Evolutionary conservation across 2,113 vertebrate genomes (phyloP).

Genomic region (Pampusana beccarii): DNA sequence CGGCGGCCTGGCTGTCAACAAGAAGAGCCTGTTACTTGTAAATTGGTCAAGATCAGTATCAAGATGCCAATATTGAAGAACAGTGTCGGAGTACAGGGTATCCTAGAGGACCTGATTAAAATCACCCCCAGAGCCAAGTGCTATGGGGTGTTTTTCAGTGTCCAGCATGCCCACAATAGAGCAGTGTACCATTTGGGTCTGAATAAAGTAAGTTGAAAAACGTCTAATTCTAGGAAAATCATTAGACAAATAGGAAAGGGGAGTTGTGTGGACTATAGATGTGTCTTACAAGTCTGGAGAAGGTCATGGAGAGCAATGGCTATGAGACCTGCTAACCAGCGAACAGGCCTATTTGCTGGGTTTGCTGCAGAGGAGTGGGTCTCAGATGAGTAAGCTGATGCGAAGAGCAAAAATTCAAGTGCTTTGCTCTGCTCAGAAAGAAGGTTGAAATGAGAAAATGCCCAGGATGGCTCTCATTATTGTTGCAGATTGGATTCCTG

Average conservation of each 20-base stretch:
- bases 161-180: accelerated
- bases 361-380: not conserved
- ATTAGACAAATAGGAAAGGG: not conserved
- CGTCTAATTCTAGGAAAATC: not conserved
- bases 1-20: not conserved
- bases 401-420: not conserved
- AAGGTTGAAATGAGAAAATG: not conserved
- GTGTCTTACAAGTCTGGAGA: not conserved
- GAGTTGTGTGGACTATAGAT: not conserved
- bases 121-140: accelerated
- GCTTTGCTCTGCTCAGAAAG: not conserved
- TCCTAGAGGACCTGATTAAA: not conserved
- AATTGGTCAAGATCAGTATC: not conserved
- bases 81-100: not conserved
- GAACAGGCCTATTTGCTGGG: not conserved
- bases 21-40: not conserved
- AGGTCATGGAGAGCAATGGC: not conserved
- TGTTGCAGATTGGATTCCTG: not conserved
- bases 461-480: no score
- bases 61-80: not conserved
- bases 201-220: not conserved
- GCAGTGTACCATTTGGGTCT: accelerated
- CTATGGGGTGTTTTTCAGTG: not conserved
- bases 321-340: not conserved
- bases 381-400: not conserved